Evolutionary conservation across 2,888 invertebrate species (phyloP).

Genomic region (Conchocele bisecta): DNA sequence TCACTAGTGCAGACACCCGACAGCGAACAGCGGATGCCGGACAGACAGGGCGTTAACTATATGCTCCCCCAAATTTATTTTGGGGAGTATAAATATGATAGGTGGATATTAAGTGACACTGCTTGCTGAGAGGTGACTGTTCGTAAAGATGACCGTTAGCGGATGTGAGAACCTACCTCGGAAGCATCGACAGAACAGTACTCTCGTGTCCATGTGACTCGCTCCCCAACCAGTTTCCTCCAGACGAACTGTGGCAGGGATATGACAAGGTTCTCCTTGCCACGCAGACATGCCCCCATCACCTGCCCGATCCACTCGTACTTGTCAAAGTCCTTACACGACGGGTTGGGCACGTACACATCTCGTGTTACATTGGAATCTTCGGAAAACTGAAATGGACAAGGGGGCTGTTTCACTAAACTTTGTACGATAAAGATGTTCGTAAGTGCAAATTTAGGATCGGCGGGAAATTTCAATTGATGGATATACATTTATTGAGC

Average conservation of each 20-base stretch:
- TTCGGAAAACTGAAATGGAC: slow-evolving; percentile 58
- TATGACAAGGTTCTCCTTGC: slow-evolving; percentile 81
- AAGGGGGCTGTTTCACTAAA: not conserved
- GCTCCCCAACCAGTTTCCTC: slow-evolving; percentile 81
- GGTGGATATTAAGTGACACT: no score
- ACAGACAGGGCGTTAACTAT: no score
- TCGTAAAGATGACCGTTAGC: no score
- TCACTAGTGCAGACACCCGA: no score
- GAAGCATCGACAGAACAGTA: slow-evolving; percentile 80
- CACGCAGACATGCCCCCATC: slow-evolving; percentile 82
- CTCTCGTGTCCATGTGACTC: slow-evolving; percentile 78
- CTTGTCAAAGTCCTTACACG: slow-evolving; percentile 76
- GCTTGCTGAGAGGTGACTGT: no score
- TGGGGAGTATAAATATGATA: no score
- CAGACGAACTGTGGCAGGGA: slow-evolving; percentile 80
- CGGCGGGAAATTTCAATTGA: no score
- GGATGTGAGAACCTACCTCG: slow-evolving; percentile 77
- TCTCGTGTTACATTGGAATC: slow-evolving; percentile 79
- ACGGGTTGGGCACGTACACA: slow-evolving; percentile 80
- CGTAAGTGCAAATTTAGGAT: no score
- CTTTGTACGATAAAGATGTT: no score
- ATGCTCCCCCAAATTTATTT: no score
- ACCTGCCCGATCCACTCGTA: slow-evolving; percentile 82
- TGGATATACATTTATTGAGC: no score
- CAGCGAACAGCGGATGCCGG: no score